phyloP scores from a whole-genome alignment of 1,140 invertebrate species.

The Xylocopa sonorina region DNA sequence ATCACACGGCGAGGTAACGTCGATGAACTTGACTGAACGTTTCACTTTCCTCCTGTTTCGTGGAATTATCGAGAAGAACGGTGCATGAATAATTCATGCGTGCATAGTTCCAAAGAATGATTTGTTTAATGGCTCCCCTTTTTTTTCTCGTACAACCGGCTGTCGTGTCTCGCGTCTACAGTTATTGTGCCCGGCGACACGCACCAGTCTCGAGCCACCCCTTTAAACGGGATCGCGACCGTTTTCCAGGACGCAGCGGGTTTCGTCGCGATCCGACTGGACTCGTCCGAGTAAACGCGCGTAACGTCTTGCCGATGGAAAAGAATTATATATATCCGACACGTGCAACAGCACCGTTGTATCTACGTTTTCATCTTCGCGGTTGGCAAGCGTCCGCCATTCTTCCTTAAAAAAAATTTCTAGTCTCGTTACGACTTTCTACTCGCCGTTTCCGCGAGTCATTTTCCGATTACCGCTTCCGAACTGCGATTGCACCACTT shows the following conservation, averaged over 20 bases:
- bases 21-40: constrained; percentile 64
- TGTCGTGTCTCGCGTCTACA: constrained; percentile 36
- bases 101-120: constrained; percentile 66
- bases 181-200: constrained; percentile 41
- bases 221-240: background rate
- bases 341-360: background rate
- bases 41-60: constrained; percentile 62
- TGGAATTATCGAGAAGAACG: constrained; percentile 63
- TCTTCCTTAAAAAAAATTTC: constrained; percentile 35
- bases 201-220: constrained; percentile 53
- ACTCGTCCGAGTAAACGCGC: background rate
- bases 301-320: too few relatives aligned
- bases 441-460: constrained; percentile 3
- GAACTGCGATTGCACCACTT: too few relatives aligned
- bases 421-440: constrained; percentile 35
- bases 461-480: background rate
- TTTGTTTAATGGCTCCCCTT: constrained; percentile 61
- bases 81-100: constrained; percentile 65
- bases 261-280: background rate
- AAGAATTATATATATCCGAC: too few relatives aligned
- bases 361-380: constrained; percentile 48
- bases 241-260: too few relatives aligned
- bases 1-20: constrained; percentile 17
- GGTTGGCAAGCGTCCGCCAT: constrained; percentile 28
- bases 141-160: constrained; percentile 28